A percentile compares a stretch with the other conserved stretches of the same genome.
phyloP scores from a whole-genome alignment of 2,113 vertebrate species.

The Ceyx cyanopectus region DNA sequence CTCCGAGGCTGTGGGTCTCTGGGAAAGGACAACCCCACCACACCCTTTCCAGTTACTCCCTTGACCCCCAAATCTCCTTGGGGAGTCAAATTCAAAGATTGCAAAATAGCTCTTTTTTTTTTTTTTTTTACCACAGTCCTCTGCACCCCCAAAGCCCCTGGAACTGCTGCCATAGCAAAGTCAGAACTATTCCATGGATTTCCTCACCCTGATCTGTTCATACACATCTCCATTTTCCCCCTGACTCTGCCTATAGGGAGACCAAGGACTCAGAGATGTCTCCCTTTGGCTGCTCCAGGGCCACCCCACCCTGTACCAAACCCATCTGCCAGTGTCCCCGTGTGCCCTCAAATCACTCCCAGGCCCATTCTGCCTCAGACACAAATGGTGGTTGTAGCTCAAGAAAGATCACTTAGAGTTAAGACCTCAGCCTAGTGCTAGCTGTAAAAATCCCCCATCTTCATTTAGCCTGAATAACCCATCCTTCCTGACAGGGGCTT shows the following conservation, averaged over 20 bases:
- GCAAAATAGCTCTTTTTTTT: neutral
- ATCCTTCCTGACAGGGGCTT: neutral
- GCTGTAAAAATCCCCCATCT: neutral
- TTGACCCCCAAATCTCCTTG: neutral
- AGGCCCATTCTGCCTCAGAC: neutral
- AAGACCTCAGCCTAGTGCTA: neutral
- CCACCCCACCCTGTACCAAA: neutral
- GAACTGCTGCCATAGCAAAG: neutral
- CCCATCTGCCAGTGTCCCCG: neutral
- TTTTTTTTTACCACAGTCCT: neutral
- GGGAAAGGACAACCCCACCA: neutral
- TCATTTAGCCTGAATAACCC: neutral
- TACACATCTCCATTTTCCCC: neutral
- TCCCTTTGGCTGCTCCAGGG: neutral
- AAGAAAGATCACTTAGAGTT: neutral
- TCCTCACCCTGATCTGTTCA: neutral
- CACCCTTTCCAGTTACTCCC: neutral
- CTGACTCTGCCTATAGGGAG: neutral
- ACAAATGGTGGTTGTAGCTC: neutral
- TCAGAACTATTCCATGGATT: neutral
- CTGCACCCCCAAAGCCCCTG: fast-evolving
- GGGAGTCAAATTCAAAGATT: neutral
- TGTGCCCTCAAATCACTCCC: neutral
- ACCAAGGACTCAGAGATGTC: neutral
- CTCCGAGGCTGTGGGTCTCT: neutral